phyloP scores from a whole-genome alignment of 2,888 invertebrate genomes.

The Meteorus colon region DNA sequence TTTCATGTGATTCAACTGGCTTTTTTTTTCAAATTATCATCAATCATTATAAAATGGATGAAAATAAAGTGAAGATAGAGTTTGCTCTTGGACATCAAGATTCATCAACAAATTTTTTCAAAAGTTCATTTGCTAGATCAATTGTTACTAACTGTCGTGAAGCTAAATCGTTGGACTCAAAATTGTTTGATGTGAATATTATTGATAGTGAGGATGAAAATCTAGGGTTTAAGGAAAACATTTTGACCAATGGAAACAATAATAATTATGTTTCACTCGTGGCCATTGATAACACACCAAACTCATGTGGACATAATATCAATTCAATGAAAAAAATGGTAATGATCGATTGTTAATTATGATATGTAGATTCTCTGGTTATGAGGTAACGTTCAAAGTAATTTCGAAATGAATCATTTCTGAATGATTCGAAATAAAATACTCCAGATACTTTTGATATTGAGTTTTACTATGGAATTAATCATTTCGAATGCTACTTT shows the following conservation, averaged over 20 bases:
- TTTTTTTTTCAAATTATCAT: neutral
- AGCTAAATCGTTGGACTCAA: constrained; percentile 72
- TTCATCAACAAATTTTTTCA: constrained; percentile 74
- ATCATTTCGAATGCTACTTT: no score
- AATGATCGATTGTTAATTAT: neutral
- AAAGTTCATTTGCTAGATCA: constrained; percentile 76
- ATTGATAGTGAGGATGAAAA: constrained; percentile 19
- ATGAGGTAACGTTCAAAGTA: no score
- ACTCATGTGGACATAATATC: constrained; percentile 14
- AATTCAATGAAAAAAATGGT: constrained; percentile 45
- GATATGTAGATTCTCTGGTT: no score
- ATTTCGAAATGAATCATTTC: no score
- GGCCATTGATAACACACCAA: constrained; percentile 50
- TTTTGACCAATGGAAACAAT: constrained; percentile 49
- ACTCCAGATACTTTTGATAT: no score
- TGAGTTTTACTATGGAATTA: no score
- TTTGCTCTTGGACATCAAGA: constrained; percentile 68
- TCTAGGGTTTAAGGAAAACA: constrained; percentile 47
- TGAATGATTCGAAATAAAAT: no score
- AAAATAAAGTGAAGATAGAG: constrained; percentile 60
- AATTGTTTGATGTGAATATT: constrained; percentile 57
- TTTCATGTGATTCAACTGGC: neutral
- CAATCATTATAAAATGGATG: constrained; percentile 53
- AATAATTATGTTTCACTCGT: constrained; percentile 62
- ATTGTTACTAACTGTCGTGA: constrained; percentile 72